phyloP scores from a whole-genome alignment of 2,888 invertebrate genomes.

The Trissoscelio sp. region DNA sequence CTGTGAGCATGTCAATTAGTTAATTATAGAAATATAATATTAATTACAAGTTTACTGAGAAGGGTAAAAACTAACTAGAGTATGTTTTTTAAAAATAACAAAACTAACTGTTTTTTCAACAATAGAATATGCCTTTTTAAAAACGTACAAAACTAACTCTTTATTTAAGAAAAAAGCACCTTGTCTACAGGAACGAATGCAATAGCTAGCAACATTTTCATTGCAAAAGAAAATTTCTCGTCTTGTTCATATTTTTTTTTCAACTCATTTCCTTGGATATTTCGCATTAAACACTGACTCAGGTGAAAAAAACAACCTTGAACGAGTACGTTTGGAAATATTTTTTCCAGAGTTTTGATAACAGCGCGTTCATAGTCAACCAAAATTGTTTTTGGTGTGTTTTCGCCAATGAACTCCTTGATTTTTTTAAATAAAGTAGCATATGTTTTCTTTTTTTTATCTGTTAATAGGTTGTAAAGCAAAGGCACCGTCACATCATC shows the following conservation, averaged over 20 bases:
- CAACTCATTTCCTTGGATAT: not conserved
- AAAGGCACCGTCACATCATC: conserved; percentile 6
- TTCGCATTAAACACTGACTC: not conserved
- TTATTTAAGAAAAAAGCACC: too few relatives aligned
- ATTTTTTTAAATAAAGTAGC: not conserved
- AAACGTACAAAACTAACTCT: too few relatives aligned
- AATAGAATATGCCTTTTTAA: too few relatives aligned
- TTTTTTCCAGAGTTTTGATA: not conserved
- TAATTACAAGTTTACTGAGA: too few relatives aligned
- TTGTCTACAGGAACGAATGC: conserved; percentile 2
- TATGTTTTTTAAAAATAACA: too few relatives aligned
- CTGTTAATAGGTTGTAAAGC: not conserved
- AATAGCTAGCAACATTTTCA: conserved; percentile 5
- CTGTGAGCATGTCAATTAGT: too few relatives aligned
- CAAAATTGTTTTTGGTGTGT: not conserved
- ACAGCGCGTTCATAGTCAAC: not conserved
- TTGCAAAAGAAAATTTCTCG: not conserved
- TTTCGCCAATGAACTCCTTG: not conserved
- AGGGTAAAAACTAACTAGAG: too few relatives aligned
- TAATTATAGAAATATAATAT: too few relatives aligned
- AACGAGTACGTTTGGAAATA: not conserved
- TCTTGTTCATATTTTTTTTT: not conserved
- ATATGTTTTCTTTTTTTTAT: conserved; percentile 10
- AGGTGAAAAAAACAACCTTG: conserved; percentile 12
- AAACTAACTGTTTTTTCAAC: too few relatives aligned